Evolutionary conservation across 2,888 invertebrate genomes (phyloP), one percentile per base, ranked within the genome.

Genomic region (Poecilus cupreus): DNA sequence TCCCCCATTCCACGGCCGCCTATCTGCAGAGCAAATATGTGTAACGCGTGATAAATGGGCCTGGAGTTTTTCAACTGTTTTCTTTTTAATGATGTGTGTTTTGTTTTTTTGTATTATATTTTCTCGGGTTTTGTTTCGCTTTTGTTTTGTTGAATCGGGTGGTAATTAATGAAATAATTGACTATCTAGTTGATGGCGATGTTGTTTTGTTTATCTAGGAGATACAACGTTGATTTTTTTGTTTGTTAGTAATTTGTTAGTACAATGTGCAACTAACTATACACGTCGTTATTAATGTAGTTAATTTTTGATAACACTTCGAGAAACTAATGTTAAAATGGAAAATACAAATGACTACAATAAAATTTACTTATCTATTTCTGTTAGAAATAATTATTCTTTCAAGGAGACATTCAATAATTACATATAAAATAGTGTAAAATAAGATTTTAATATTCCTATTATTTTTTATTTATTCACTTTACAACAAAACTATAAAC

Each of bases 101-200:
- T 68, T 16, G 37, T 68, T 68, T 32, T n/a, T 68, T 68, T 32
- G 32, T 57, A 32, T 32, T 57, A 22, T 57, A 32, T 57, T 5
- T 57, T 57, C 32, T 32, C 32, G 32, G 32, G 32, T 32, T 60
- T 60, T 18, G 18, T 18, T 68, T 37, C 32, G 10, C 68, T 68
- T 68, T 68, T 68, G 68, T 68, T 26, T 60, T 60, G 22, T 20
- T 22, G 22, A 60, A 24, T 60, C 26, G 60, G 26, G 57, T 32
- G 6, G 60, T 68, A 39, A 68, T 68, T 68, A 68, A 68, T 68
- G 68, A 68, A 68, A 46, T 46, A 46, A 46, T 46, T 46, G 46
- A 46, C 46, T n/a, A 32, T 32, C 32, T 32, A 32, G 32, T 6
- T 6, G 46, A 13, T 46, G 46, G 5, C 8, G 32, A 32, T 32